A percentile compares a stretch with the other conserved stretches of the same genome.
Conservation (phyloP, 2,888 invertebrate species). For the Amblyjoppa proteus region DNA sequence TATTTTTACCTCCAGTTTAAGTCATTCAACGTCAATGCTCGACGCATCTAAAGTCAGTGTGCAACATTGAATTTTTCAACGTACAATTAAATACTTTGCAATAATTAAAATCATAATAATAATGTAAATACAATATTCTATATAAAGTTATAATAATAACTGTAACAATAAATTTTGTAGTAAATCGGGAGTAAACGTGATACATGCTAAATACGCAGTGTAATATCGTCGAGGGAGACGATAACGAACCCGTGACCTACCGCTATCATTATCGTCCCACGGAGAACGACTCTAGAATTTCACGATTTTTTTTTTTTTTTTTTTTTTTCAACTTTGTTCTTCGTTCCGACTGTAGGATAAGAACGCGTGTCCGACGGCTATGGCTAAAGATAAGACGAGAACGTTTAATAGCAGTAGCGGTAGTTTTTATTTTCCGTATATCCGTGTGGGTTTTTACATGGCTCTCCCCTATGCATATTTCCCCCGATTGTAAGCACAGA, state of each 20-base stretch:
- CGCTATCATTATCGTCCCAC: constrained; percentile 59
- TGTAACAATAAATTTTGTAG: not conserved
- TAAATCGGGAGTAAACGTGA: constrained; percentile 5
- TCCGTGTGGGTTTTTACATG: too few species aligned
- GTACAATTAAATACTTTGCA: not conserved
- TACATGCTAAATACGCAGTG: not conserved
- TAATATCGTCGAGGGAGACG: constrained; percentile 61
- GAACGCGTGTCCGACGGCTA: constrained; percentile 1
- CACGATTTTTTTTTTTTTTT: constrained; percentile 31
- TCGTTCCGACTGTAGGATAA: not conserved
- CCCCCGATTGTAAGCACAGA: too few species aligned
- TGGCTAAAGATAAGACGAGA: constrained; percentile 21
- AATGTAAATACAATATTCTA: not conserved
- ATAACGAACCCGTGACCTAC: constrained; percentile 71
- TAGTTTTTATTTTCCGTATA: too few species aligned
- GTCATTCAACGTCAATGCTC: not conserved
- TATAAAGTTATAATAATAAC: not conserved
- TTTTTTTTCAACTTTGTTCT: constrained; percentile 20
- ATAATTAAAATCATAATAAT: not conserved
- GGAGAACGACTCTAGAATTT: constrained; percentile 36
- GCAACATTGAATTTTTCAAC: not conserved
- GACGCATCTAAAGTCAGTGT: not conserved
- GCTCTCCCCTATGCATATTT: too few species aligned
- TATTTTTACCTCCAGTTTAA: not conserved
- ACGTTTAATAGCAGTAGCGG: not conserved